These are phyloP conservation scores for Trachemys scripta DNA, from an alignment of 2,113 vertebrate genomes.

Conservation along the genomic window DNA sequence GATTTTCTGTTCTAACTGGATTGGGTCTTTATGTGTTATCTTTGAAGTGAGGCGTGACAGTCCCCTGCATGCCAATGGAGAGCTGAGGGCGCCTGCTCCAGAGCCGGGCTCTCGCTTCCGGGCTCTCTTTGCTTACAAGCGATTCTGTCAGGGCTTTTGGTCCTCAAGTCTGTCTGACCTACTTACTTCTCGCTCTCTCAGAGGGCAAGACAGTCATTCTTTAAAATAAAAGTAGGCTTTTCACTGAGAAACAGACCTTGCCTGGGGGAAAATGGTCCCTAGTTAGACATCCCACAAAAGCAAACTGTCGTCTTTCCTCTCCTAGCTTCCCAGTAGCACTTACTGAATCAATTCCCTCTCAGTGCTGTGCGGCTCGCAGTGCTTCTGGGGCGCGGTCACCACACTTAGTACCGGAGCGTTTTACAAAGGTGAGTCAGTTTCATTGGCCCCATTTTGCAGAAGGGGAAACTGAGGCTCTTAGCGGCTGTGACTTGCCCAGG, in stretches of 20 bases:
- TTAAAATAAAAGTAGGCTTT: conserved; percentile 32
- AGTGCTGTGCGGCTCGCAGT: fast-evolving
- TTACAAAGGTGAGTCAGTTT: neutral
- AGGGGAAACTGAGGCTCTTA: neutral
- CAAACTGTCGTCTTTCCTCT: neutral
- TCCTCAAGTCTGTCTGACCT: conserved; percentile 25
- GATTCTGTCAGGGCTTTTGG: neutral
- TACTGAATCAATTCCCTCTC: neutral
- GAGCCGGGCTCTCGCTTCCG: conserved; percentile 42
- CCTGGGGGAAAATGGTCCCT: neutral
- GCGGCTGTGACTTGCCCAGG: fast-evolving
- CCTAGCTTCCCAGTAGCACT: neutral
- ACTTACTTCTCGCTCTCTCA: conserved; percentile 19
- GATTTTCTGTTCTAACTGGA: neutral
- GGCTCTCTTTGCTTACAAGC: neutral
- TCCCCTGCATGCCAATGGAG: fast-evolving
- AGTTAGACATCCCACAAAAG: neutral
- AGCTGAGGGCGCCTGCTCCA: neutral
- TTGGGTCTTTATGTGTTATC: neutral
- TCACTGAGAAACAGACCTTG: neutral
- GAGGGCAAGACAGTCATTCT: neutral
- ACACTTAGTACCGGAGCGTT: neutral
- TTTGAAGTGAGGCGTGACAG: neutral
- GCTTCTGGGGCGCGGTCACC: neutral
- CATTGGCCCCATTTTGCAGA: neutral